Evolutionary conservation across 2,113 vertebrate species (phyloP).

Genomic region (Hylia prasina): DNA sequence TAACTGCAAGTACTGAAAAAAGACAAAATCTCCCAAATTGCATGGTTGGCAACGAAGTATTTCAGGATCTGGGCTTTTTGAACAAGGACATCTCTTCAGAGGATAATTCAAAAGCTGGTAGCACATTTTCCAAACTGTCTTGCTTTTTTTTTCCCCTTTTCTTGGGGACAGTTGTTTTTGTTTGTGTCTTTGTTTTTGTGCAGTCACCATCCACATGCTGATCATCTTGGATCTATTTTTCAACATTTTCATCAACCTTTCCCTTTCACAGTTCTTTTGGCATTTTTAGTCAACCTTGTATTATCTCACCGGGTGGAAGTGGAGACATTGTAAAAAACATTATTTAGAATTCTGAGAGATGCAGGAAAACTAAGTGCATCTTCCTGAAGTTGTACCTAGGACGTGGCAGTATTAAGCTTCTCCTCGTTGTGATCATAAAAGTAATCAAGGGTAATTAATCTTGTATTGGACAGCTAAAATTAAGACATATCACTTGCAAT

Average conservation of each 20-base stretch:
- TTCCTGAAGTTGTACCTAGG: background rate
- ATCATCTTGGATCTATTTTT: background rate
- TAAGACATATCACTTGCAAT: background rate
- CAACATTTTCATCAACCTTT: background rate
- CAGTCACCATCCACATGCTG: background rate
- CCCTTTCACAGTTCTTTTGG: background rate
- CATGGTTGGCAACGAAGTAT: background rate
- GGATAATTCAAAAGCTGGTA: background rate
- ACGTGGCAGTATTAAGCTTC: background rate
- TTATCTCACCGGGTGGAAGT: background rate
- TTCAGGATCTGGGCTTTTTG: background rate
- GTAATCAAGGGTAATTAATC: background rate
- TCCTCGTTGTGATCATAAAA: background rate
- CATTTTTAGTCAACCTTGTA: background rate
- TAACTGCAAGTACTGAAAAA: background rate
- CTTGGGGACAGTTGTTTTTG: accelerated
- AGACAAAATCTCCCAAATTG: background rate
- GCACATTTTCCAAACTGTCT: background rate
- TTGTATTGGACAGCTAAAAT: background rate
- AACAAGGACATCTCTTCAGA: background rate
- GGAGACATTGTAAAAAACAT: background rate
- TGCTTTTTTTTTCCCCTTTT: background rate
- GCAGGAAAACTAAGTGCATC: background rate
- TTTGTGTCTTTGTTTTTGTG: background rate
- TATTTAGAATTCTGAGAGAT: background rate